Percentiles rank a stretch among this genome's conserved stretches.
phyloP scores from a whole-genome alignment of 1,140 invertebrate species.

The Drosophila mauritiana region DNA sequence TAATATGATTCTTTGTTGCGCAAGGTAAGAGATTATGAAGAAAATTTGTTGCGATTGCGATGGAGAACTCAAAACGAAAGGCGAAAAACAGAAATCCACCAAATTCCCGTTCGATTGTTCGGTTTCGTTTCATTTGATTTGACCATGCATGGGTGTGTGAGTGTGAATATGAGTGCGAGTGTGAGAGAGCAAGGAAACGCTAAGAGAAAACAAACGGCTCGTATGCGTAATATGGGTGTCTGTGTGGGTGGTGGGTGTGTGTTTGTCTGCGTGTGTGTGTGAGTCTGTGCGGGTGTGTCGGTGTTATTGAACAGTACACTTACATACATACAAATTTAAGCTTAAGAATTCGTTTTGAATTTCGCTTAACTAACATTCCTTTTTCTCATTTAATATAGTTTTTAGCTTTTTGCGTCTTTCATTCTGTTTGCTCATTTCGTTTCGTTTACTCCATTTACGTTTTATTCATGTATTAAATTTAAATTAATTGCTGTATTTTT shows the following conservation, averaged over 20 bases:
- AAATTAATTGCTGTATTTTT: slow-evolving; percentile 73
- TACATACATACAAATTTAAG: slow-evolving; percentile 78
- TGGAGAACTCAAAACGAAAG: slow-evolving; percentile 20
- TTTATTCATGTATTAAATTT: slow-evolving; percentile 47
- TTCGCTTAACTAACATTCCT: slow-evolving; percentile 69
- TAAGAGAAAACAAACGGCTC: slow-evolving; percentile 32
- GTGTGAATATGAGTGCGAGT: background rate
- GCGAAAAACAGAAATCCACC: slow-evolving; percentile 19
- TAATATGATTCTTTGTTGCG: slow-evolving; percentile 47
- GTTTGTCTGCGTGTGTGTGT: slow-evolving; percentile 21
- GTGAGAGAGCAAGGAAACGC: slow-evolving; percentile 22
- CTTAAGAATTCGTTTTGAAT: slow-evolving; percentile 74
- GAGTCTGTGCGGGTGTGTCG: slow-evolving; percentile 18
- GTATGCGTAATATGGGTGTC: slow-evolving; percentile 16
- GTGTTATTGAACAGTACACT: slow-evolving; percentile 64
- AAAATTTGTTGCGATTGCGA: slow-evolving; percentile 32
- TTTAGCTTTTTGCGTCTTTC: slow-evolving; percentile 41
- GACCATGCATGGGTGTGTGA: slow-evolving; percentile 6
- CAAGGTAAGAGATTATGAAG: slow-evolving; percentile 43
- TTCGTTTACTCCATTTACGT: slow-evolving; percentile 54
- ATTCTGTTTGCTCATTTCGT: slow-evolving; percentile 52
- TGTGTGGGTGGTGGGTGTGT: slow-evolving; percentile 5
- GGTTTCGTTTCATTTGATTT: background rate
- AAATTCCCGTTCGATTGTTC: slow-evolving; percentile 21
- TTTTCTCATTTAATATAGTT: slow-evolving; percentile 47